Percentiles rank a stretch among this genome's conserved stretches.
These are phyloP conservation scores for Sebastes cheni DNA, from an alignment of 2,797 vertebrate genomes.

Conservation along the genomic window DNA sequence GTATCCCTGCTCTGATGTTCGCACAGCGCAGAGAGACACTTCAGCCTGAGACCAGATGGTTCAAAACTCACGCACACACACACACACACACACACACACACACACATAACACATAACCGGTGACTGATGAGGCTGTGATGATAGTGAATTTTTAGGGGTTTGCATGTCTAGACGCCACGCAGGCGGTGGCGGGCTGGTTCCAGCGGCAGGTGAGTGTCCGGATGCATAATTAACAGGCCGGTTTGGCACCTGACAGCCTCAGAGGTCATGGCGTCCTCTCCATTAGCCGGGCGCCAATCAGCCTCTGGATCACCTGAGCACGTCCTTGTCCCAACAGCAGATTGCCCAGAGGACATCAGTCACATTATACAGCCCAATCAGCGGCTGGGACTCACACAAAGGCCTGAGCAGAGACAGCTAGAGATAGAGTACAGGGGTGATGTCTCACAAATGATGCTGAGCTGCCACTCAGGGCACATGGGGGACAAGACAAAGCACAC, in stretches of 20 bases:
- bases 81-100: not conserved
- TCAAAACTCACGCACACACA: slow-evolving; percentile 14
- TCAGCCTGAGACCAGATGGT: slow-evolving; percentile 64
- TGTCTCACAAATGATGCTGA: slow-evolving; percentile 65
- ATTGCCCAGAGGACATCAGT: slow-evolving; percentile 76
- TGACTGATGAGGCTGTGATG: slow-evolving; percentile 28
- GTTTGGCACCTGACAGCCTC: slow-evolving; percentile 74
- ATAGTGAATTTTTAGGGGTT: slow-evolving; percentile 17
- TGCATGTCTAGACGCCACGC: slow-evolving; percentile 51
- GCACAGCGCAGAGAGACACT: slow-evolving; percentile 48
- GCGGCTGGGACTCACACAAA: slow-evolving; percentile 61
- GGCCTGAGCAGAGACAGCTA: slow-evolving; percentile 63
- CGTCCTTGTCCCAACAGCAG: slow-evolving; percentile 71
- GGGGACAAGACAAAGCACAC: slow-evolving; percentile 55
- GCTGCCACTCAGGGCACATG: slow-evolving; percentile 66
- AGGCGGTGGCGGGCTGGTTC: slow-evolving; percentile 47
- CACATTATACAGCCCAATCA: slow-evolving; percentile 82
- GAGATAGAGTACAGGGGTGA: slow-evolving; percentile 62
- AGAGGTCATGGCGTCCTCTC: slow-evolving; percentile 75
- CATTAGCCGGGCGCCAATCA: slow-evolving; percentile 73
- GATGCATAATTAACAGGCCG: slow-evolving; percentile 76
- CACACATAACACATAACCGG: not conserved
- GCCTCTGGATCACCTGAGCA: slow-evolving; percentile 74
- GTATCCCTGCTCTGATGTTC: slow-evolving; percentile 59
- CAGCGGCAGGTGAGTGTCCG: slow-evolving; percentile 47